Evolutionary conservation across 2,113 vertebrate genomes (phyloP), one percentile per base, ranked within the genome.

Genomic region (Canis aureus): DNA sequence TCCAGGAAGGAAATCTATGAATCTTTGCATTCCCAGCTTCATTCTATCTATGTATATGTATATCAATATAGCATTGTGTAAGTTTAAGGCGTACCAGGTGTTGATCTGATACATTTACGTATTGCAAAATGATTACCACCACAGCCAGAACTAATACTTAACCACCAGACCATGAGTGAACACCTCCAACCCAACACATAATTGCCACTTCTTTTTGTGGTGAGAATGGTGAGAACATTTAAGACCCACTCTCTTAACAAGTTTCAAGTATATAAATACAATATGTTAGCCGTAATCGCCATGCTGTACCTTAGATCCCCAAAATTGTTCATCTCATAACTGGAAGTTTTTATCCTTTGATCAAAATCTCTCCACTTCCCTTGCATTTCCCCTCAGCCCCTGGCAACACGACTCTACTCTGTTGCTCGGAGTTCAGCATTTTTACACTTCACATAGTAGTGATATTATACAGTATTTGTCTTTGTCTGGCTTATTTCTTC

Each of bases 1-100:
- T 82, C n/a, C 15, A 49, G 32, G 53, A 78, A 73, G 88, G 55
- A 96, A 95, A 59, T 43, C 60, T 87, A 10, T 73, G 73, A 95
- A 53, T 60, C 43, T 81, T 83, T 57, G 23, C 20, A 53, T 27
- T 51, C 13, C 43, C 25, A 27, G 43, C 71, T 74, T 51, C 43
- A 17, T 29, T 78, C 16, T 78, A 29, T 2, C 43, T 64, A 78
- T 51, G 25, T 4, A 27, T 16, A 51, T 29, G 74, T 17, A 17
- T 78, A 27, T 51, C 74, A 64, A 8, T 57, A 19, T 2, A 49
- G 57, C 4, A 2, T 1, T 57, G 59, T 23, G 3, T 60, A 64
- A 43, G 2, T 74, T 27, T 27, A 43, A 29, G 32, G n/a, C 66
- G 15, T 57, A 12, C 79, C 32, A 7, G 4, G 12, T 76, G 3